Base-by-base conservation (phyloP, 2,113 vertebrate species). In the Columba livia region DNA sequence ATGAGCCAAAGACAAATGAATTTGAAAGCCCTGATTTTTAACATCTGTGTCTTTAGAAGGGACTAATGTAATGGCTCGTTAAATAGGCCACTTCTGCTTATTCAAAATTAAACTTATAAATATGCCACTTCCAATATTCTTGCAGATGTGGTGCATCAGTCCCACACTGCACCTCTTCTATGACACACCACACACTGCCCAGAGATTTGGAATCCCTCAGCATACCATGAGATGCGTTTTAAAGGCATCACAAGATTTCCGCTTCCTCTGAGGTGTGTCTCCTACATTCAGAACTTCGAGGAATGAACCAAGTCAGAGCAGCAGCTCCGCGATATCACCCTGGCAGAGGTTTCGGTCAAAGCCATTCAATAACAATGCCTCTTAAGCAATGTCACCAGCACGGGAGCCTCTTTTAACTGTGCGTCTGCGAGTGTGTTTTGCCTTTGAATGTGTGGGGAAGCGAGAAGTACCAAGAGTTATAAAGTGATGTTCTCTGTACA, bases 331-430 rank as follows among this genome's bases (percentile, higher is more conserved):
- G 0, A 2, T 16, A 15, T n/a, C 62, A 48, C 23, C 50, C 23
- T 18, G 50, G 38, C 26, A 17, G 16, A 38, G 12, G 0, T 36
- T n/a, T 54, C 0, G 1, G 50, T n/a, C 19, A n/a, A 25, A 58
- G 71, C 60, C 21, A 7, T 44, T 62, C 14, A 9, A 0, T 31
- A n/a, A 3, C 0, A 2, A 1, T 40, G 56, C 13, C 32, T 81
- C 28, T n/a, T 20, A 31, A 60, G 56, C 32, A 5, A 2, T 5
- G 73, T 21, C 42, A 11, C 61, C 1, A 61, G 29, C 67, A 32
- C 1, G 1, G 13, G 1, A 1, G 34, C 19, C 47, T 23, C 19
- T 34, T 16, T 12, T 47, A 36, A 12, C 11, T 23, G 38, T 8
- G 50, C 24, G 15, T 26, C 58, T 56, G 32, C 9, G 15, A 24